These are phyloP conservation scores for Sebastes paucispinis DNA, from an alignment of 2,797 vertebrate species.

Conservation along the genomic window DNA sequence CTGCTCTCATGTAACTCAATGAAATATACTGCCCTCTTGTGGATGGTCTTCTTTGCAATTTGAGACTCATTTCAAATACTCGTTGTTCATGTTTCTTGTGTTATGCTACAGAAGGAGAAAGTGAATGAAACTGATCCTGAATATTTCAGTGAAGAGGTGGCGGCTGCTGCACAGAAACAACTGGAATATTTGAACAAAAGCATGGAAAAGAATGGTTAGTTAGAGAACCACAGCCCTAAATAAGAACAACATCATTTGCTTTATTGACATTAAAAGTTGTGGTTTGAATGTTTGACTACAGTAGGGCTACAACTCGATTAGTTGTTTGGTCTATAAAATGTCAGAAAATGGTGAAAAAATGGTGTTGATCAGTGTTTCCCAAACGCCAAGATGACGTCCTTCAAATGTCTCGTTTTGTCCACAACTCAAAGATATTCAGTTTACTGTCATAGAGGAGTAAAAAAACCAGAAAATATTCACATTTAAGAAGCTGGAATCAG, in stretches of 20 bases:
- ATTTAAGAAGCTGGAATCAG: no score
- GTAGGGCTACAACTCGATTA: no score
- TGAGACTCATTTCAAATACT: background rate
- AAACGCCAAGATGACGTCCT: no score
- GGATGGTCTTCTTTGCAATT: background rate
- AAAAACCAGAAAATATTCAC: no score
- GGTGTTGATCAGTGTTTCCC: no score
- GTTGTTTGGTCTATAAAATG: no score
- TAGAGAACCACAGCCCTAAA: background rate
- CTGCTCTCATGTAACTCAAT: background rate
- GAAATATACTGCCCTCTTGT: constrained; percentile 32
- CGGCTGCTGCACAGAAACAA: constrained; percentile 75
- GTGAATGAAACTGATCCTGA: constrained; percentile 52
- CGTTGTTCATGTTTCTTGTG: background rate
- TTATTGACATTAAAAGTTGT: background rate
- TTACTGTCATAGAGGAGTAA: no score
- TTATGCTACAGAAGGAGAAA: constrained; percentile 54
- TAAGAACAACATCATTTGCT: background rate
- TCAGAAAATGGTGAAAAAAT: no score
- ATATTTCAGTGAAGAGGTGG: constrained; percentile 59
- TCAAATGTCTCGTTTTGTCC: no score
- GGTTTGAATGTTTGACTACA: background rate
- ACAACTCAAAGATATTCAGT: no score
- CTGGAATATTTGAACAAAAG: constrained; percentile 81
- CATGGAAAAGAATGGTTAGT: constrained; percentile 85